A percentile compares a stretch with the other conserved stretches of the same genome.
phyloP scores from a whole-genome alignment of 2,888 invertebrate genomes.

The Brachyptera risi region DNA sequence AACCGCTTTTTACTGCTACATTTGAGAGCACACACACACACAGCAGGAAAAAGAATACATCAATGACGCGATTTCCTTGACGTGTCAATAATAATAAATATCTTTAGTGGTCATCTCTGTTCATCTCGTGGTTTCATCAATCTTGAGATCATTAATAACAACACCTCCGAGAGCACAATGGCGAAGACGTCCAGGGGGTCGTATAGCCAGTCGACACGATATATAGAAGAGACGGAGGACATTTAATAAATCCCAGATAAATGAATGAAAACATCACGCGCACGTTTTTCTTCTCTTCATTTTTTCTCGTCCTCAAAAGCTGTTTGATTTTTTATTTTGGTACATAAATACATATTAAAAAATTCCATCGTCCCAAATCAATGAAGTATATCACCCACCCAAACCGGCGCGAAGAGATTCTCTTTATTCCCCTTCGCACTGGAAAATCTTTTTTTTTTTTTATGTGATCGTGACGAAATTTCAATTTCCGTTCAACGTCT shows the following conservation, averaged over 20 bases:
- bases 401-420: not conserved
- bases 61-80: not conserved
- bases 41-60: not conserved
- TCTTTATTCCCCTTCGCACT: not conserved
- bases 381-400: not conserved
- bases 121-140: not conserved
- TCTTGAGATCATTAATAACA: not conserved
- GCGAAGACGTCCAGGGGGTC: not conserved
- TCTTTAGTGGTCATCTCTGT: not conserved
- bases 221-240: too few species aligned
- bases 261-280: too few species aligned
- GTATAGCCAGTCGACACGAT: too few species aligned
- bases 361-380: too few species aligned
- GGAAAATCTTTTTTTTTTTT: not conserved
- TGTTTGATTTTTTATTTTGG: too few species aligned
- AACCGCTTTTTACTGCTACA: not conserved
- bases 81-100: constrained; percentile 7
- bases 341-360: too few species aligned
- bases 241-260: too few species aligned
- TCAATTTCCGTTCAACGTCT: constrained; percentile 8
- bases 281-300: too few species aligned
- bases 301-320: too few species aligned
- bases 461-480: not conserved
- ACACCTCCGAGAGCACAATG: not conserved
- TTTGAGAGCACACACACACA: not conserved